Evolutionary conservation across 2,113 vertebrate species (phyloP), one percentile per base, ranked within the genome.

Genomic region (Neogobius melanostomus): DNA sequence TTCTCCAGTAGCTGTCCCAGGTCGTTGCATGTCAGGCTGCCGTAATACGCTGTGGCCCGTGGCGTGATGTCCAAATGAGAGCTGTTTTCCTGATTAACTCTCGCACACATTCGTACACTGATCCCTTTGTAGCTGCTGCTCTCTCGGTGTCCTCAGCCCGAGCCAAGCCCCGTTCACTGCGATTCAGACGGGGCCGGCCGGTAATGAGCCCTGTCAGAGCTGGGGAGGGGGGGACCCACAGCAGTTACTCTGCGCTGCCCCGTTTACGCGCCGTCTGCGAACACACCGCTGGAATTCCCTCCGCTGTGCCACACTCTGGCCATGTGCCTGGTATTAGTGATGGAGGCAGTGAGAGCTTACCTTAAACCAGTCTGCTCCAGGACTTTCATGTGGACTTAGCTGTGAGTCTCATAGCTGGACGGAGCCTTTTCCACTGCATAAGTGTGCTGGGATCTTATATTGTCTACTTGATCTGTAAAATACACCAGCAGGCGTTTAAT

Each of bases 181-280:
- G 73, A 84, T 80, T 81, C 74, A 74, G 54, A 76, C 64, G 44
- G 11, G 74, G 71, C 65, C 75, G 47, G 56, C 76, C 63, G 59
- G 51, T 89, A 87, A 88, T 82, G 84, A 83, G 84, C 68, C 45
- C 73, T 82, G 79, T 85, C 77, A 83, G 79, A 77, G 81, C 74
- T 74, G 64, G 69, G 28, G 28, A 36, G 28, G 28, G 28, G 28
- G 28, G 81, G 65, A 62, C 69, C 74, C 72, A 71, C 61, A 15
- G 67, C 71, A 78, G 69, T 64, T 43, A 16, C 51, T 64, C 57
- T 14, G 0, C 28, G 51, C 53, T 16, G 16, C 16, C 53, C 53
- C 11, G 6, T 69, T 72, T 62, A 12, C 64, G 65, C 53, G 71
- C 51, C 14, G 4, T 52, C 51, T 47, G 44, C 47, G 46, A 59